Evolutionary conservation across 1,140 invertebrate genomes (phyloP), one percentile per base, ranked within the genome.

Genomic region (Maconellicoccus hirsutus): DNA sequence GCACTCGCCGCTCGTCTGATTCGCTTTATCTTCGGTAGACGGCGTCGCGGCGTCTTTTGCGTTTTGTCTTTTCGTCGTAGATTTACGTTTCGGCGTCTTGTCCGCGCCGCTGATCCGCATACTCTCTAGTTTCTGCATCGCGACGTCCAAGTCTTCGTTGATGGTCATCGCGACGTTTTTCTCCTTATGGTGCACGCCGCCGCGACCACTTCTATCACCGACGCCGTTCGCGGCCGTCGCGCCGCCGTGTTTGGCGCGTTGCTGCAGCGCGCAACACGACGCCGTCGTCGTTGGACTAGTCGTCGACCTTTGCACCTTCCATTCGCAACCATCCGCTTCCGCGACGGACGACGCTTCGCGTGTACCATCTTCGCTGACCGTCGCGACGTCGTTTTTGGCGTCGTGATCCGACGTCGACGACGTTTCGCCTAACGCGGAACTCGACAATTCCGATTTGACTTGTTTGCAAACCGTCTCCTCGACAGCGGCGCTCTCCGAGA

Each of bases 121-220:
- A 16, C 61, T 66, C 19, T 66, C 61, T 22, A 66, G 21, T 66
- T 66, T 66, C 61, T 66, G 61, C 61, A 66, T 26, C 10, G 61
- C 61, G 3, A 66, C 61, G 21, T 66, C 61, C 22, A 66, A 23
- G 19, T 66, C 61, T 3, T 66, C 61, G 61, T 66, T 66, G n/a
- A n/a, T n/a, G n/a, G n/a, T n/a, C 8, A 14, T 23, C 21, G 52
- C 21, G 6, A 16, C 42, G 42, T 2, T 16, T 52, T 52, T 19
- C 2, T 19, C 42, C n/a, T 52, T 19, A 19, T 16, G 42, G n/a
- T 19, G 33, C 16, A 33, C 16, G 4, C 3, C 42, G 42, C 14
- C 14, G 6, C 33, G 33, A 38, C 14, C 14, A 19, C n/a, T 52
- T 52, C n/a, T 52, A 52, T 52, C 42, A 19, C n/a, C n/a, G 10